Conservation (phyloP, 2,797 vertebrate species). For the Oreochromis mossambicus region DNA sequence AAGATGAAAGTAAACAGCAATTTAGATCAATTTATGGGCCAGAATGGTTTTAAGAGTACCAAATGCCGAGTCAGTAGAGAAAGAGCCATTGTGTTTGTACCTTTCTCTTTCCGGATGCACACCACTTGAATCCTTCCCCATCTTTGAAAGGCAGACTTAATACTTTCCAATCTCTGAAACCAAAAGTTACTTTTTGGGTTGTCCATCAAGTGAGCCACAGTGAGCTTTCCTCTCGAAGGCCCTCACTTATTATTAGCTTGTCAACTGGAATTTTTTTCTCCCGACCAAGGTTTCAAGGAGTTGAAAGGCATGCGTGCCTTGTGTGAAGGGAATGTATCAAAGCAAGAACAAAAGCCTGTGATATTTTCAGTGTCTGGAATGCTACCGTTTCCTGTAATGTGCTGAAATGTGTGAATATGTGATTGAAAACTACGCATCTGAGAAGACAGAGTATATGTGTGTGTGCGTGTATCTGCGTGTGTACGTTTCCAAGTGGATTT, state of each 20-base stretch:
- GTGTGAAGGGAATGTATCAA: background rate
- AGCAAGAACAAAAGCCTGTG: background rate
- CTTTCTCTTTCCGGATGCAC: background rate
- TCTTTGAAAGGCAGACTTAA: background rate
- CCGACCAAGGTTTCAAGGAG: background rate
- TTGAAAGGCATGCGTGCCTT: background rate
- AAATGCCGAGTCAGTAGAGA: background rate
- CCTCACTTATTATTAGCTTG: background rate
- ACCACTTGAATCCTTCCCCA: background rate
- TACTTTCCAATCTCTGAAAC: background rate
- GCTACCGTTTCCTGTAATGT: background rate
- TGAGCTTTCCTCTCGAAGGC: background rate
- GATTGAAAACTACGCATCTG: conserved; percentile 1
- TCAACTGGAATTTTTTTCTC: background rate
- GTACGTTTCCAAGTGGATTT: conserved; percentile 12
- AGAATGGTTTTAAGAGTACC: background rate
- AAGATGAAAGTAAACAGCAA: conserved; percentile 26
- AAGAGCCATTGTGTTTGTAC: background rate
- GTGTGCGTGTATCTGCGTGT: background rate
- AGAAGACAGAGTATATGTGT: background rate
- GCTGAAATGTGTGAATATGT: background rate
- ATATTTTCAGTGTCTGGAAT: background rate
- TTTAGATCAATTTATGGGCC: conserved; percentile 24
- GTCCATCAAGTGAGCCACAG: background rate
- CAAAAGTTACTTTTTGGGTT: background rate